phyloP scores from a whole-genome alignment of 2,888 invertebrate species.

The Napeogenes sylphis region DNA sequence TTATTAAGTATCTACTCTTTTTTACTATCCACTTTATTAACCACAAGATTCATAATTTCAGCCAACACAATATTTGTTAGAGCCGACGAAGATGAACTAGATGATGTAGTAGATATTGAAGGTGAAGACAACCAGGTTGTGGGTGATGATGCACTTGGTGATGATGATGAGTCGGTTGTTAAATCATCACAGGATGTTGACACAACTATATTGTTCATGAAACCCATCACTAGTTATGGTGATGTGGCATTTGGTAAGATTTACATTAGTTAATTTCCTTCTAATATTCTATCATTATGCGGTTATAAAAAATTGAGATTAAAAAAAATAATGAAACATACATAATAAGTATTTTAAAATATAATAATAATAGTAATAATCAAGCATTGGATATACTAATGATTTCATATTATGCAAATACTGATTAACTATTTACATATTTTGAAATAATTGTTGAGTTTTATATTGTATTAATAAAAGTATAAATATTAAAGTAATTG shows the following conservation, averaged over 20 bases:
- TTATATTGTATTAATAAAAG: not conserved
- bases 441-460: too few species aligned
- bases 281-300: not conserved
- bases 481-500: not conserved
- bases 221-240: conserved; percentile 81
- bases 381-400: not conserved
- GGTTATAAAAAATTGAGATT: not conserved
- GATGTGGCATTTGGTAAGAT: conserved; percentile 81
- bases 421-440: too few species aligned
- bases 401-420: too few species aligned
- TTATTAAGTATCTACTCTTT: too few species aligned
- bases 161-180: conserved; percentile 77
- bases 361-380: not conserved
- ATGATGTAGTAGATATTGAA: conserved; percentile 83
- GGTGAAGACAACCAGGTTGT: conserved; percentile 80
- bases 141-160: conserved; percentile 80
- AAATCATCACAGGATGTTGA: conserved; percentile 94
- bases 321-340: too few species aligned
- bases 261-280: not conserved
- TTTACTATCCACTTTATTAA: not conserved
- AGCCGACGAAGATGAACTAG: conserved; percentile 83
- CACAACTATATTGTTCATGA: conserved; percentile 92
- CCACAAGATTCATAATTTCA: conserved; percentile 39
- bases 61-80: conserved; percentile 72
- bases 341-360: not conserved